These are phyloP conservation scores for Thelaira solivaga DNA, from an alignment of 2,888 invertebrate genomes.

Conservation along the genomic window DNA sequence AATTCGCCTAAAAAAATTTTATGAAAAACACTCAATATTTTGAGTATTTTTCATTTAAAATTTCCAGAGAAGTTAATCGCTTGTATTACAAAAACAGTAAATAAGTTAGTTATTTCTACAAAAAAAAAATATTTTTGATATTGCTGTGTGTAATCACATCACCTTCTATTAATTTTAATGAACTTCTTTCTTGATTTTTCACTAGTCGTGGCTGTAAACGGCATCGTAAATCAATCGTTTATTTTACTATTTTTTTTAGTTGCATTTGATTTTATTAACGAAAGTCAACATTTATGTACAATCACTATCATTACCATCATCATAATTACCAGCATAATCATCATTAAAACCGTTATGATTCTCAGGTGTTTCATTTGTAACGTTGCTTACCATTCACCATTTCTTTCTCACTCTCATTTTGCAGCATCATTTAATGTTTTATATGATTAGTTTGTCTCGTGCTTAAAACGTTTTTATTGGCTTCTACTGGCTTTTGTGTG, in stretches of 20 bases:
- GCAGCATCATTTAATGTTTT: not conserved
- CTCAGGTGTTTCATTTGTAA: not conserved
- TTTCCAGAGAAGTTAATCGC: too few species aligned
- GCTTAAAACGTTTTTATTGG: too few species aligned
- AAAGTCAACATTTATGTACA: slow-evolving; percentile 25
- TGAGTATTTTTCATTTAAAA: too few species aligned
- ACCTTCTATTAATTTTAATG: slow-evolving; percentile 24
- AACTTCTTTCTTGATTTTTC: slow-evolving; percentile 20
- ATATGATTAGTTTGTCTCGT: too few species aligned
- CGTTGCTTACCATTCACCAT: not conserved
- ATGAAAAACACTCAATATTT: too few species aligned
- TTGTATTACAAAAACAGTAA: too few species aligned
- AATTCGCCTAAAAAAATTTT: too few species aligned
- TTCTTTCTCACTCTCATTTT: not conserved
- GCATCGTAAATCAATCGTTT: not conserved
- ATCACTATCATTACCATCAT: slow-evolving; percentile 1
- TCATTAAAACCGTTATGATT: not conserved
- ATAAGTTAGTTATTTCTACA: slow-evolving; percentile 1
- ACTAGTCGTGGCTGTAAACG: slow-evolving; percentile 2
- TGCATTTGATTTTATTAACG: slow-evolving; percentile 13
- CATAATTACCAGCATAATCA: not conserved
- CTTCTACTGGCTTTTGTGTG: too few species aligned
- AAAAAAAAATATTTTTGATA: slow-evolving; percentile 1
- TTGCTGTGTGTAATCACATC: slow-evolving; percentile 25
- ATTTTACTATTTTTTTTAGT: slow-evolving; percentile 15